phyloP scores from a whole-genome alignment of 2,113 vertebrate genomes.

The Delphinus delphis region DNA sequence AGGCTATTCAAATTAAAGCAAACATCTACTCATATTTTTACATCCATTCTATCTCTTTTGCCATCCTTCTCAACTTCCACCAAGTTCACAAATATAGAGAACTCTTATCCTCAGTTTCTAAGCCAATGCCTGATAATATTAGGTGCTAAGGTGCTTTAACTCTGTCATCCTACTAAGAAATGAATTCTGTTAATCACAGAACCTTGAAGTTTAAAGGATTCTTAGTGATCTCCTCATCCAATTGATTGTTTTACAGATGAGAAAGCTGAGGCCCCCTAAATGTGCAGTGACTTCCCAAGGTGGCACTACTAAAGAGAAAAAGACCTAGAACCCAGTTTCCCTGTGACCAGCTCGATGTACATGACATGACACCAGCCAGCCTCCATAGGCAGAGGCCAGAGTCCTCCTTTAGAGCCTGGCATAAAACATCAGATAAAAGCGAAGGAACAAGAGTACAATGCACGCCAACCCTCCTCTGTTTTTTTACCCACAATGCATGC shows the following conservation, averaged over 20 bases:
- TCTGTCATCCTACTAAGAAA: not conserved
- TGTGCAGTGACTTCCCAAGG: constrained; percentile 65
- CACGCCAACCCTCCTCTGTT: not conserved
- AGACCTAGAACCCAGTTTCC: not conserved
- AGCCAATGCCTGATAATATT: constrained; percentile 42
- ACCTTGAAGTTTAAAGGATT: not conserved
- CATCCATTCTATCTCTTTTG: constrained; percentile 61
- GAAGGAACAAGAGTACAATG: not conserved
- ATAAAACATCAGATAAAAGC: not conserved
- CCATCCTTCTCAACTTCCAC: constrained; percentile 56
- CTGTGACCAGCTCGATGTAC: not conserved
- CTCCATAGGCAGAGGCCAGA: not conserved
- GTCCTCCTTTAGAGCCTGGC: not conserved
- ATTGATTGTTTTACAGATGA: constrained; percentile 76
- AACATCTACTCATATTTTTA: constrained; percentile 59
- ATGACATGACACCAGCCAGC: not conserved
- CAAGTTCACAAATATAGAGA: constrained; percentile 39
- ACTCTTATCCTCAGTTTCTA: not conserved
- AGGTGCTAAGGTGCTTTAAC: not conserved
- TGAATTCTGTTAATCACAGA: not conserved
- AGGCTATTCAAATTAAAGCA: constrained; percentile 63
- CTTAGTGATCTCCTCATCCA: constrained; percentile 35
- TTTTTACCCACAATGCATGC: not conserved
- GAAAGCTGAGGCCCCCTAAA: constrained; percentile 75
- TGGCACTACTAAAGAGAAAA: not conserved